These are phyloP conservation scores for Zygothrica quintamaculata DNA, from an alignment of 2,888 invertebrate genomes.

Conservation along the genomic window DNA sequence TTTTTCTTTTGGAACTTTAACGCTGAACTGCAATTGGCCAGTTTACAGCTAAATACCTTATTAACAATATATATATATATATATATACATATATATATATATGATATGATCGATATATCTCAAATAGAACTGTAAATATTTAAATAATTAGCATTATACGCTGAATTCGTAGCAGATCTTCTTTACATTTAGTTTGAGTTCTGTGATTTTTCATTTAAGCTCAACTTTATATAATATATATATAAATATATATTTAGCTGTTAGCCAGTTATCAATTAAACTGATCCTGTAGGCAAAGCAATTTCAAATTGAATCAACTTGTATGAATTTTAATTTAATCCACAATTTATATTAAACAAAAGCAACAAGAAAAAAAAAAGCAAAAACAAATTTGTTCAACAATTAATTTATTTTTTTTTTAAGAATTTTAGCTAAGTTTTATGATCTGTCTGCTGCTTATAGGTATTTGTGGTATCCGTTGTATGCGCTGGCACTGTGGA, in stretches of 20 bases:
- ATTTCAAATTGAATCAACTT: slow-evolving; percentile 46
- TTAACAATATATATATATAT: slow-evolving; percentile 38
- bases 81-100: too few species aligned
- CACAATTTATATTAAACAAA: slow-evolving; percentile 42
- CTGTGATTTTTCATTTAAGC: slow-evolving; percentile 79
- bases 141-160: slow-evolving; percentile 34
- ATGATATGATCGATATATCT: slow-evolving; percentile 47
- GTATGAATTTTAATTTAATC: slow-evolving; percentile 39
- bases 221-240: slow-evolving; percentile 43
- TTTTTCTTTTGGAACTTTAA: slow-evolving; percentile 7
- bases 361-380: slow-evolving; percentile 31
- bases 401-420: slow-evolving; percentile 47
- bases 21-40: slow-evolving; percentile 1
- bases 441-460: slow-evolving; percentile 20
- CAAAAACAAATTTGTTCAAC: slow-evolving; percentile 29
- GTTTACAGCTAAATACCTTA: slow-evolving; percentile 32
- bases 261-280: slow-evolving; percentile 11
- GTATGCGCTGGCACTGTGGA: slow-evolving; percentile 50
- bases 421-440: slow-evolving; percentile 21
- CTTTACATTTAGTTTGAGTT: slow-evolving; percentile 71
- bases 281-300: slow-evolving; percentile 24
- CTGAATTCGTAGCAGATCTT: slow-evolving; percentile 61
- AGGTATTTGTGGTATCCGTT: slow-evolving; percentile 49
- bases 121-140: slow-evolving; percentile 63
- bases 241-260: slow-evolving; percentile 12